Conservation (phyloP, 2,888 invertebrate species). For the Hirtodrosophila duncani region DNA sequence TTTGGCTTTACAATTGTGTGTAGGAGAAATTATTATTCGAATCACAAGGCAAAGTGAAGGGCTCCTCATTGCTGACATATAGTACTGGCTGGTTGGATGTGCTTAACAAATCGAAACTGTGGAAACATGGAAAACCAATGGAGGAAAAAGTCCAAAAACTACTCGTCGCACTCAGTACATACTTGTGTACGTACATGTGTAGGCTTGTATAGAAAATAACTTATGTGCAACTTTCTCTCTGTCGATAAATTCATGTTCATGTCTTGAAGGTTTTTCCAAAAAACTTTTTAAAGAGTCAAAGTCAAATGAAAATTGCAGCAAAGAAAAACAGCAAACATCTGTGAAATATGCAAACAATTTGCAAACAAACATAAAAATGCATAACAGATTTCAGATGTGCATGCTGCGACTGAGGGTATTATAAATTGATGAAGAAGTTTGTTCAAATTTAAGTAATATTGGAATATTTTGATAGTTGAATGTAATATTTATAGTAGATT, state of each 20-base stretch:
- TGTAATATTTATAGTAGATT: no score
- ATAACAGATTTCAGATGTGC: no score
- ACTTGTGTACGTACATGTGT: constrained; percentile 20
- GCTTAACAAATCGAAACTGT: constrained; percentile 23
- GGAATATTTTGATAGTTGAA: no score
- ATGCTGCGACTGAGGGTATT: no score
- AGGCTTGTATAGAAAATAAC: constrained; percentile 9
- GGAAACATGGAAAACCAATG: no score
- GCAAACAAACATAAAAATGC: no score
- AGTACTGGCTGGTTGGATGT: constrained; percentile 6
- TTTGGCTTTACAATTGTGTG: not conserved
- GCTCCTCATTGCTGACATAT: constrained; percentile 39
- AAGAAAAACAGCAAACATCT: constrained; percentile 19
- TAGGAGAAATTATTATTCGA: constrained; percentile 58
- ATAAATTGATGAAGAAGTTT: no score
- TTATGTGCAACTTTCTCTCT: constrained; percentile 42
- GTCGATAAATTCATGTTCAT: no score
- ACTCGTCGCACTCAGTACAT: constrained; percentile 1
- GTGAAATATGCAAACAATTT: constrained; percentile 33
- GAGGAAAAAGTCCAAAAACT: constrained; percentile 25
- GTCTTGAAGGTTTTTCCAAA: constrained; percentile 26
- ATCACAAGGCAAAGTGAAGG: constrained; percentile 57
- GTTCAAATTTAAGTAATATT: no score
- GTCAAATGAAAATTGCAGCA: constrained; percentile 37
- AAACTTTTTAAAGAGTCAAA: constrained; percentile 34